Evolutionary conservation across 1,140 invertebrate genomes (phyloP), one percentile per base, ranked within the genome.

Genomic region (Sminthurinus signatus): DNA sequence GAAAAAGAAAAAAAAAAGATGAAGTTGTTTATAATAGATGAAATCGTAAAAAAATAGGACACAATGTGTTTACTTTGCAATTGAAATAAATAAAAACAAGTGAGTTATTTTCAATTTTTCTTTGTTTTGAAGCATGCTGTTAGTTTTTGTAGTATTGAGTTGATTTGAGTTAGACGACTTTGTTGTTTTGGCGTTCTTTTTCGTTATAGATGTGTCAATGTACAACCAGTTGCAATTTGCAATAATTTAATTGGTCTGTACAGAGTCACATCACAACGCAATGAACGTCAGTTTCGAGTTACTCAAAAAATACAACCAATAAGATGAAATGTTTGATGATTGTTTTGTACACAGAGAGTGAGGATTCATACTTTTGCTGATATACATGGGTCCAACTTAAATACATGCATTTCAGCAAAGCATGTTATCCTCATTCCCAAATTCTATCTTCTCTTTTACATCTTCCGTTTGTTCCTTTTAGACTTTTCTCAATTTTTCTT

Each of bases 201-300:
- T 39, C n/a, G 36, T 2, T 12, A 31, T 25, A n/a, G 54, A 56
- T 56, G 54, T 56, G 36, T n/a, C 29, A 42, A 31, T 56, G 54
- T 29, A 31, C 54, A 27, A 48, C n/a, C 54, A 12, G n/a, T n/a
- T n/a, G n/a, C n/a, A n/a, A n/a, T n/a, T n/a, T n/a, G n/a, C n/a
- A 23, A 19, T n/a, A 36, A 21, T 17, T 4, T 5, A 12, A 8
- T 42, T 31, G 54, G 25, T 42, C 54, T 56, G 54, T 31, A 36
- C 54, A 56, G 23, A 19, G 54, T 5, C 36, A 56, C 54, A 56
- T 56, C 54, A 56, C 54, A 4, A 27, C 19, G 50, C 31, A 27
- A 19, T 12, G 19, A 21, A 39, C 3, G 5, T 19, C 3, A 14
- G 50, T 52, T 2, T 52, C 19, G 50, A 52, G 4, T 5, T 5